Evolutionary conservation across 2,113 vertebrate species (phyloP).

Genomic region (Promerops cafer): DNA sequence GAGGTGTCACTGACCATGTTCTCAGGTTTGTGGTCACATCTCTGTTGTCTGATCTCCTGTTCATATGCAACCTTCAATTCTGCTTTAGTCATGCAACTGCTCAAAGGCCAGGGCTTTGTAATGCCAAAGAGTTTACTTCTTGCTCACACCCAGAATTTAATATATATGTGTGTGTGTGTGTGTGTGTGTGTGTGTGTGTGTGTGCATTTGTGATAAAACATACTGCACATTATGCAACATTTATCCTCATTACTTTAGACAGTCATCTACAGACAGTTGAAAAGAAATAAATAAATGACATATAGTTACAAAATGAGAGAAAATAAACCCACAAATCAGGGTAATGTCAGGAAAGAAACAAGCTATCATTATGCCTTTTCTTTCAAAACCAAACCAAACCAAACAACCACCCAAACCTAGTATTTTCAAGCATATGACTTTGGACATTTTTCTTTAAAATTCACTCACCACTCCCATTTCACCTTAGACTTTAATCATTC

Average conservation of each 20-base stretch:
- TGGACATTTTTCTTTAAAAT: not conserved
- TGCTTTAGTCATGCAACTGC: not conserved
- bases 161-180: not conserved
- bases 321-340: not conserved
- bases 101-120: not conserved
- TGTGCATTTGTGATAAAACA: not conserved
- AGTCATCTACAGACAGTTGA: not conserved
- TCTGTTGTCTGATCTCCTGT: not conserved
- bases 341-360: not conserved
- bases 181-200: fast-evolving
- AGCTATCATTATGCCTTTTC: not conserved
- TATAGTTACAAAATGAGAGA: not conserved
- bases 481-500: not conserved
- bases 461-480: not conserved
- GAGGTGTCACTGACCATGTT: not conserved
- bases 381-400: not conserved
- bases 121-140: not conserved
- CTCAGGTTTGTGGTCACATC: not conserved
- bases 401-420: not conserved
- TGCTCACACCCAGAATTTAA: not conserved
- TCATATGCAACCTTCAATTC: not conserved
- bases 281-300: not conserved
- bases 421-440: not conserved
- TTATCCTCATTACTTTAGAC: not conserved
- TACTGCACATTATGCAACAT: not conserved